Percentiles rank a stretch among this genome's conserved stretches.
Evolutionary conservation across 2,888 invertebrate species (phyloP).

Genomic region (Melinaea marsaeus): DNA sequence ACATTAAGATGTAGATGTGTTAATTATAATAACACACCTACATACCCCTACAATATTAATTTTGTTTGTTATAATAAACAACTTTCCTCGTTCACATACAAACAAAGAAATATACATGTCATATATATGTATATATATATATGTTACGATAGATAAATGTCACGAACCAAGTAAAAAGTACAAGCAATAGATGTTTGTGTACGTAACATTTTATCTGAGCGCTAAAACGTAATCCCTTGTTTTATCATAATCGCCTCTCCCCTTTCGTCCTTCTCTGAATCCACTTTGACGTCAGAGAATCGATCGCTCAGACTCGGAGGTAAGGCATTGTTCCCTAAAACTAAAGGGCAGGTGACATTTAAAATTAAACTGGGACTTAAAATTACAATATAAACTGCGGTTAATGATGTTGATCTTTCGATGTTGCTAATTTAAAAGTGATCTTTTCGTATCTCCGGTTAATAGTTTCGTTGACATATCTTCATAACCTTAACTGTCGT

Average conservation of each 20-base stretch:
- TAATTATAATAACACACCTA: no score
- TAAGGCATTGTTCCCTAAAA: constrained; percentile 27
- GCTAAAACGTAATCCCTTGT: constrained; percentile 4
- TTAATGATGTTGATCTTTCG: constrained; percentile 3
- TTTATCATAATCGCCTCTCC: constrained; percentile 10
- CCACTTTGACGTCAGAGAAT: constrained; percentile 69
- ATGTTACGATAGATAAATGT: no score
- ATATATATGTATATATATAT: no score
- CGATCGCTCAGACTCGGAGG: constrained; percentile 58
- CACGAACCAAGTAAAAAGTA: no score
- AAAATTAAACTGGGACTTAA: constrained; percentile 13
- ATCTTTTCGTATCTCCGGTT: no score
- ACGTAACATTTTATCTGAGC: constrained; percentile 9
- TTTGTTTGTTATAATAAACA: no score
- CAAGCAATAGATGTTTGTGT: background rate
- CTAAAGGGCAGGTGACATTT: constrained; percentile 29
- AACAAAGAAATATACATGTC: no score
- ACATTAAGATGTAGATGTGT: background rate
- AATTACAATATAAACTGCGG: no score
- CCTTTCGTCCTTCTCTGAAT: constrained; percentile 36
- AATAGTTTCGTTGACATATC: no score
- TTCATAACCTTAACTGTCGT: no score
- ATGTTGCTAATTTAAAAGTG: background rate
- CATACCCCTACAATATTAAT: no score
- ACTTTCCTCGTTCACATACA: no score